A percentile compares a stretch with the other conserved stretches of the same genome.
Evolutionary conservation across 2,797 vertebrate species (phyloP).

Genomic region (Picus viridis): DNA sequence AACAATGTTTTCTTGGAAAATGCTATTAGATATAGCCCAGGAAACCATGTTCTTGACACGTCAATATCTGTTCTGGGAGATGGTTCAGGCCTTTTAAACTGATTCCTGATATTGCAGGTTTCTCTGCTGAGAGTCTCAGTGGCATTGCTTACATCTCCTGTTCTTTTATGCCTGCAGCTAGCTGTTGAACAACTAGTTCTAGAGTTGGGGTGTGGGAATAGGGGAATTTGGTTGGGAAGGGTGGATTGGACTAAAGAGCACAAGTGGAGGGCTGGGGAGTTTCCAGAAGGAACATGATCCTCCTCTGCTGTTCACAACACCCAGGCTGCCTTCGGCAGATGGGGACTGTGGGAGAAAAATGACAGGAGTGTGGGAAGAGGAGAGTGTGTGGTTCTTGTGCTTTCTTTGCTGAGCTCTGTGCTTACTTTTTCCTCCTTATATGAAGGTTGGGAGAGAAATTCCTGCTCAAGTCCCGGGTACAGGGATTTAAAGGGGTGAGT

Average conservation of each 20-base stretch:
- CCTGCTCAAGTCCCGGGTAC: neutral
- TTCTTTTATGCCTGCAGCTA: neutral
- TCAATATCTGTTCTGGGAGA: neutral
- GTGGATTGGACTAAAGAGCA: neutral
- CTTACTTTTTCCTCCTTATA: neutral
- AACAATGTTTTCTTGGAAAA: neutral
- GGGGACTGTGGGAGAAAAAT: neutral
- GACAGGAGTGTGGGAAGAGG: neutral
- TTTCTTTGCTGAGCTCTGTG: neutral
- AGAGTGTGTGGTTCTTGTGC: neutral
- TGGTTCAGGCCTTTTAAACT: neutral
- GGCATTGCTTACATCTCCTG: neutral
- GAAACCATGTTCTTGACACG: neutral
- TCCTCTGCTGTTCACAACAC: slow-evolving; percentile 1
- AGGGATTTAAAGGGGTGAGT: neutral
- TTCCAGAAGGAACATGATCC: neutral
- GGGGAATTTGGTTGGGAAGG: neutral
- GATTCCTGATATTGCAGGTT: slow-evolving; percentile 2
- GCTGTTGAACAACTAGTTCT: neutral
- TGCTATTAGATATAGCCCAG: neutral
- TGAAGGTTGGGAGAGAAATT: neutral
- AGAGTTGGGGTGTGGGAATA: neutral
- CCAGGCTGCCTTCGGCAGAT: slow-evolving; percentile 1
- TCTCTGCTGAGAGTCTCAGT: neutral
- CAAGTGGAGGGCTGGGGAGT: neutral